phyloP scores from a whole-genome alignment of 2,113 vertebrate species.

The Nycticebus coucang region DNA sequence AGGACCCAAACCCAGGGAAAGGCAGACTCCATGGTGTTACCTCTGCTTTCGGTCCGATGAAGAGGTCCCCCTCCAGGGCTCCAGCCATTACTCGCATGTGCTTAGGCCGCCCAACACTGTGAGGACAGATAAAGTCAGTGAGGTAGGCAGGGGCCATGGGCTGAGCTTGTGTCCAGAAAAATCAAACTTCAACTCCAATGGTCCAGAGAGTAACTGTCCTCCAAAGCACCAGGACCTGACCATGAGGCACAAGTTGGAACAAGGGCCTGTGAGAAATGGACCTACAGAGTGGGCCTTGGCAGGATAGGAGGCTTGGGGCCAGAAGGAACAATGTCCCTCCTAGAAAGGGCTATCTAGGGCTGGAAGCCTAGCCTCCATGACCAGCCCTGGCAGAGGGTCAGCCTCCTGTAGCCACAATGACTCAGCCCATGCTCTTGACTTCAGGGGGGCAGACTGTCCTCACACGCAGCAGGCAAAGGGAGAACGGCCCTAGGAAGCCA shows the following conservation, averaged over 20 bases:
- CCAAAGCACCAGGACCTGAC: not conserved
- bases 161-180: not conserved
- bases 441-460: not conserved
- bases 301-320: not conserved
- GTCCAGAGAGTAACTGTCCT: not conserved
- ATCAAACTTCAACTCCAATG: not conserved
- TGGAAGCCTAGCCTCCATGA: not conserved
- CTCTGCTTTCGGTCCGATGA: conserved; percentile 95
- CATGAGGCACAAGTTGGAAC: not conserved
- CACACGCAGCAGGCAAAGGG: not conserved
- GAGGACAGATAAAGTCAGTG: conserved; percentile 10
- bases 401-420: not conserved
- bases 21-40: conserved; percentile 75
- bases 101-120: conserved; percentile 93
- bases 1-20: not conserved
- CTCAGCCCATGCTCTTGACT: not conserved
- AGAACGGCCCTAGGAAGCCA: not conserved
- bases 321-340: not conserved
- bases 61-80: conserved; percentile 93
- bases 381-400: conserved; percentile 30
- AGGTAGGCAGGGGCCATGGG: not conserved
- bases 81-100: conserved; percentile 95
- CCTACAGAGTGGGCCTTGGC: not conserved
- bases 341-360: not conserved
- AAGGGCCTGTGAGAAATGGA: not conserved